These are phyloP conservation scores for Cardiocondyla obscurior DNA, from an alignment of 1,140 invertebrate genomes.

Conservation along the genomic window DNA sequence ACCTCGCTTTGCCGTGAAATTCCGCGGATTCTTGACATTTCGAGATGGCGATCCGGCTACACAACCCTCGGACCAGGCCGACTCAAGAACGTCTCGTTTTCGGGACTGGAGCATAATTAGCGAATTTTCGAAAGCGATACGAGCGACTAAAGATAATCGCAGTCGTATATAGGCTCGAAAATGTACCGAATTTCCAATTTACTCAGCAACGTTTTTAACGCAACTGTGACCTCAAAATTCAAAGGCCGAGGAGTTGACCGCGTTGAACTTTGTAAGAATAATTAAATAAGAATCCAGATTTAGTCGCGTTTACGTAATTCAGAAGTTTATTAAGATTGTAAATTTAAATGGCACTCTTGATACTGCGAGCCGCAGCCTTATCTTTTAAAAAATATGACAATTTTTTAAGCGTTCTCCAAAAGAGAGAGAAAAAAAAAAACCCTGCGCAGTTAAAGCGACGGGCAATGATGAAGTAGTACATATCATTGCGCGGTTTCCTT, in stretches of 20 bases:
- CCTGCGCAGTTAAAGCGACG: neutral
- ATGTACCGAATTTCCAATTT: slow-evolving; percentile 1
- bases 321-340: too few species aligned
- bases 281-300: neutral
- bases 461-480: neutral
- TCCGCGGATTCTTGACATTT: neutral
- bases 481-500: slow-evolving; percentile 26
- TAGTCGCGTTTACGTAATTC: neutral
- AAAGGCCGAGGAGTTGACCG: neutral
- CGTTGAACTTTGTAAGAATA: neutral
- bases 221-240: neutral
- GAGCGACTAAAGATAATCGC: neutral
- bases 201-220: neutral
- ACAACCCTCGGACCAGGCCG: neutral
- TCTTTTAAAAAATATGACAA: neutral
- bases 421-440: neutral
- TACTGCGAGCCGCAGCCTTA: too few species aligned
- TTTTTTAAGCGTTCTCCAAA: neutral
- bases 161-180: neutral
- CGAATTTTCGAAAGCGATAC: neutral
- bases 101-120: neutral
- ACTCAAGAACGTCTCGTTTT: neutral
- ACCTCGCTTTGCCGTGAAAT: neutral
- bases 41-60: neutral
- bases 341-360: neutral